Evolutionary conservation across 2,113 vertebrate species (phyloP).

Genomic region (Atrichornis clamosus): DNA sequence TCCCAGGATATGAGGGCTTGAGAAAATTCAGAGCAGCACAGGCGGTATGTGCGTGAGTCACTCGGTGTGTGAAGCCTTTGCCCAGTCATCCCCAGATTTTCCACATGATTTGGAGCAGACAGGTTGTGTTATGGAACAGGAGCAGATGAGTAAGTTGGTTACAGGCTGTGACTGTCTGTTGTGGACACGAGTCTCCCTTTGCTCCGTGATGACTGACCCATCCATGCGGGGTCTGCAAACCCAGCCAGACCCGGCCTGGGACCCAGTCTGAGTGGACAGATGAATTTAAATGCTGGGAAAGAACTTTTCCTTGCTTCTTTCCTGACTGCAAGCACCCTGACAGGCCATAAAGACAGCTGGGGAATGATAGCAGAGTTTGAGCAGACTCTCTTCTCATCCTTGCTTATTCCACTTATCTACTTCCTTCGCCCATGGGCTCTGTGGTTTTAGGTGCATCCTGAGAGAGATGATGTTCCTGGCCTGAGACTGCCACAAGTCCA

Average conservation of each 20-base stretch:
- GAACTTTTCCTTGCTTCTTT: background rate
- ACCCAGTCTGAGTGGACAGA: background rate
- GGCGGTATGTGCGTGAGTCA: background rate
- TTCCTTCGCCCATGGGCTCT: background rate
- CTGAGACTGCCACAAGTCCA: background rate
- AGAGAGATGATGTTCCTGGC: background rate
- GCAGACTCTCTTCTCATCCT: background rate
- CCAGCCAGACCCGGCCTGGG: background rate
- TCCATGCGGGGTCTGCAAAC: background rate
- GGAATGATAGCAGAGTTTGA: background rate
- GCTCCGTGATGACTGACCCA: accelerated
- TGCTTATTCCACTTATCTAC: background rate
- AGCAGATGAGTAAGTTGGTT: background rate
- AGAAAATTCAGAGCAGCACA: background rate
- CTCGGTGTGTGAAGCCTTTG: background rate
- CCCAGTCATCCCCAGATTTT: background rate
- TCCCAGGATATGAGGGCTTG: background rate
- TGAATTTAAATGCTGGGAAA: background rate
- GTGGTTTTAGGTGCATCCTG: background rate
- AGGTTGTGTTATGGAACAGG: background rate
- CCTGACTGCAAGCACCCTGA: background rate
- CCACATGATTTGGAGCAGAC: background rate
- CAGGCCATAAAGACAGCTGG: background rate
- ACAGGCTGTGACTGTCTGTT: accelerated
- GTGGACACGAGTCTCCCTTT: accelerated